These are phyloP conservation scores for Alosa sapidissima DNA, from an alignment of 2,797 vertebrate genomes.

Conservation along the genomic window DNA sequence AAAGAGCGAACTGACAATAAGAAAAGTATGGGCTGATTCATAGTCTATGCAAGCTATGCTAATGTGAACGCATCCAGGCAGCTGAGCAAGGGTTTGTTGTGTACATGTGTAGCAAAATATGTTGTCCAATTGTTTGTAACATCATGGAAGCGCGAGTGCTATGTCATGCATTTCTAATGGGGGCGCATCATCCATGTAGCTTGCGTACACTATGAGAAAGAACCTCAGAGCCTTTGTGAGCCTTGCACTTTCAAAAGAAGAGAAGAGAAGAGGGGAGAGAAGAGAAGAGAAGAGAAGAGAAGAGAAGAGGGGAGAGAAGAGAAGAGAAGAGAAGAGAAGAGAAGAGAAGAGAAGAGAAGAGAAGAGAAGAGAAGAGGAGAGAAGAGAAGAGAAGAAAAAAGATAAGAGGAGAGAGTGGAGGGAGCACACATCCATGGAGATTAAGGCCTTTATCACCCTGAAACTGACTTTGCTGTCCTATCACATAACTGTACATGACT, in stretches of 20 bases:
- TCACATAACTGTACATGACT: not conserved
- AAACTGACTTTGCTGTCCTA: not conserved
- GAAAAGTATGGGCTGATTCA: not conserved
- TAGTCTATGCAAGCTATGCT: not conserved
- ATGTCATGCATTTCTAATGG: too few relatives aligned
- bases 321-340: not conserved
- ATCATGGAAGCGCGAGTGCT: too few relatives aligned
- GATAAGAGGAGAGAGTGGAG: too few relatives aligned
- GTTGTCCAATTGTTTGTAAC: too few relatives aligned
- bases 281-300: not conserved
- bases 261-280: not conserved
- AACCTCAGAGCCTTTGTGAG: too few relatives aligned
- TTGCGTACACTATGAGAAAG: too few relatives aligned
- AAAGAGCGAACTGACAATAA: not conserved
- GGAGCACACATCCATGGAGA: not conserved
- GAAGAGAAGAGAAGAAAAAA: not conserved
- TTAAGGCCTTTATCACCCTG: not conserved
- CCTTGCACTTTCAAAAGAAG: not conserved
- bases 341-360: not conserved
- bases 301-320: not conserved
- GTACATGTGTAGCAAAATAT: too few relatives aligned
- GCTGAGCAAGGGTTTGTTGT: too few relatives aligned
- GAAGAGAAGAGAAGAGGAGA: not conserved
- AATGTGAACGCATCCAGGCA: too few relatives aligned
- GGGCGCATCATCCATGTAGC: too few relatives aligned